These are phyloP conservation scores for Spicauda simplicius DNA, from an alignment of 2,888 invertebrate genomes.

Conservation along the genomic window DNA sequence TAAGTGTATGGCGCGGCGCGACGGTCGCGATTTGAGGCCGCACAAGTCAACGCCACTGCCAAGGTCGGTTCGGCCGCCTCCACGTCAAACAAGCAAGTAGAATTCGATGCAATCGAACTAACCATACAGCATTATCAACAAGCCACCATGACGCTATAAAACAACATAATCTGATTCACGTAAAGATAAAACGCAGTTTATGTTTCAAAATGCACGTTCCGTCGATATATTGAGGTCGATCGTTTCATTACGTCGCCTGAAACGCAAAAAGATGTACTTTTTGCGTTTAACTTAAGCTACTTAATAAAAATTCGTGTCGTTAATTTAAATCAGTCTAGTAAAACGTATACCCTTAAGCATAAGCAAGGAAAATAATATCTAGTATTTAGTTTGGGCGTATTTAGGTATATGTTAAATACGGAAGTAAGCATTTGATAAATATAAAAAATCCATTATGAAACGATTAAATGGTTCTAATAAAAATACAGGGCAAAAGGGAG, in stretches of 20 bases:
- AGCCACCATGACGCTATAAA: conserved; percentile 38
- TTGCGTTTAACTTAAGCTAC: background rate
- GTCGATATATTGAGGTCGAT: conserved; percentile 5
- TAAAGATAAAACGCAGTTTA: conserved; percentile 17
- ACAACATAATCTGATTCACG: conserved; percentile 15
- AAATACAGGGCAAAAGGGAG: too few species aligned
- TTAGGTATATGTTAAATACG: too few species aligned
- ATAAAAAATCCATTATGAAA: too few species aligned
- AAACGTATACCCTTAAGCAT: background rate
- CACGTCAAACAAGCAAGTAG: conserved; percentile 54
- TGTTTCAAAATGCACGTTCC: conserved; percentile 8
- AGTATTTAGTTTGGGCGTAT: too few species aligned
- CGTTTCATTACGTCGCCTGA: conserved; percentile 5
- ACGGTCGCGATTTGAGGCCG: conserved; percentile 63
- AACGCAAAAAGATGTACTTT: background rate
- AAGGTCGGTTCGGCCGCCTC: conserved; percentile 69
- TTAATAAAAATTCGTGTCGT: background rate
- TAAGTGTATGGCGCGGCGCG: conserved; percentile 49
- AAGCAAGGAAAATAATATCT: too few species aligned
- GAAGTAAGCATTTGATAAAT: too few species aligned
- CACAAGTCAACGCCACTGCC: conserved; percentile 78
- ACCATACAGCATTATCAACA: conserved; percentile 39
- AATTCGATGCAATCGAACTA: conserved; percentile 53
- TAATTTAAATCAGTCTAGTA: background rate
- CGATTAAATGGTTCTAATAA: too few species aligned